Evolutionary conservation across 2,888 invertebrate species (phyloP), one percentile per base, ranked within the genome.

Genomic region (Calephelis perditalis): DNA sequence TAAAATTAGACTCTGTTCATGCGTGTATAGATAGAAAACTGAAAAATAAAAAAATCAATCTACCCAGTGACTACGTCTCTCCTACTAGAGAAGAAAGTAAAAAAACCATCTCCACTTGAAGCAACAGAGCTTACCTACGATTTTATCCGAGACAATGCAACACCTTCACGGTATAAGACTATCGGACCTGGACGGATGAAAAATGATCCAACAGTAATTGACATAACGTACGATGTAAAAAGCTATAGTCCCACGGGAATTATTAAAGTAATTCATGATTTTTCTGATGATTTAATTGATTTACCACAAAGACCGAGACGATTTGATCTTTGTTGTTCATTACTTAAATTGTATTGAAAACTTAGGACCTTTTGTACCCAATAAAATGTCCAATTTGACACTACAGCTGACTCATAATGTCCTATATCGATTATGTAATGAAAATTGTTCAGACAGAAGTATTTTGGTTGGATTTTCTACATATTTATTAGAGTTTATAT

Each of bases 131-230:
- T 59, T 40, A 35, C 35, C n/a, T 43, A 59, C 26, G 12, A 11
- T 10, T 59, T 59, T 36, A 49, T 59, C 59, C 46, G 37, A 52
- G n/a, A n/a, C n/a, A n/a, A n/a, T n/a, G n/a, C n/a, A n/a, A n/a
- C n/a, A n/a, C n/a, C n/a, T n/a, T n/a, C n/a, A n/a, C n/a, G n/a
- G n/a, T n/a, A n/a, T n/a, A n/a, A n/a, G n/a, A n/a, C n/a, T n/a
- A n/a, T n/a, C n/a, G n/a, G n/a, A n/a, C n/a, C n/a, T n/a, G n/a
- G n/a, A n/a, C n/a, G n/a, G n/a, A n/a, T n/a, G n/a, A n/a, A n/a
- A n/a, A n/a, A n/a, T n/a, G n/a, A n/a, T n/a, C n/a, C n/a, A n/a
- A n/a, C n/a, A n/a, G n/a, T n/a, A n/a, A n/a, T n/a, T n/a, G n/a
- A n/a, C n/a, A n/a, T n/a, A n/a, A n/a, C n/a, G n/a, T n/a, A 47